phyloP scores from a whole-genome alignment of 2,888 invertebrate species.

The Acronicta alni region DNA sequence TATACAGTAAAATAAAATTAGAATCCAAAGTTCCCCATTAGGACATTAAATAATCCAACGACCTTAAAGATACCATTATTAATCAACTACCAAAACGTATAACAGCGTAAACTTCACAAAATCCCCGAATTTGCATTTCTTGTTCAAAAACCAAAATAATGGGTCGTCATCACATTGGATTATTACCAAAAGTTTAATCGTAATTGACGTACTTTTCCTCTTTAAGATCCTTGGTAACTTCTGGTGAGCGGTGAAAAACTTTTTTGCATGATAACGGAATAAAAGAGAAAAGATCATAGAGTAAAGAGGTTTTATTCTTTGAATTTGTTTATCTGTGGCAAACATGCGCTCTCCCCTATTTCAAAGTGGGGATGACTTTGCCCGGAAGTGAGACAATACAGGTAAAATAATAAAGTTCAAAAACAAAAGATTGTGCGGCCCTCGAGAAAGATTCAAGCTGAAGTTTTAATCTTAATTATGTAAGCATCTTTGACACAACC shows the following conservation, averaged over 20 bases:
- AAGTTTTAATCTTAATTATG: too few species aligned
- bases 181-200: constrained; percentile 29
- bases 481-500: too few species aligned
- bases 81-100: background rate
- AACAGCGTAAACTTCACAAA: background rate
- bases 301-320: background rate
- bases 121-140: constrained; percentile 5
- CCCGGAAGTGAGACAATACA: too few species aligned
- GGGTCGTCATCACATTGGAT: constrained; percentile 15
- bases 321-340: too few species aligned
- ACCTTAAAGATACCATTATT: background rate
- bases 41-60: too few species aligned
- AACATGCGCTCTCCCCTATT: too few species aligned
- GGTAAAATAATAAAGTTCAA: too few species aligned
- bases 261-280: constrained; percentile 17
- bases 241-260: constrained; percentile 1
- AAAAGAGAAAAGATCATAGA: background rate
- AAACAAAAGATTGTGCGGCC: too few species aligned
- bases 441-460: too few species aligned
- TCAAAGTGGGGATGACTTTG: too few species aligned
- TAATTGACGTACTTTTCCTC: constrained; percentile 20
- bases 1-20: too few species aligned
- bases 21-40: too few species aligned
- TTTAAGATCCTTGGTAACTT: constrained; percentile 3
- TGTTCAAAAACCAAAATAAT: constrained; percentile 6